phyloP scores from a whole-genome alignment of 2,113 vertebrate genomes.

The Tiliqua scincoides region DNA sequence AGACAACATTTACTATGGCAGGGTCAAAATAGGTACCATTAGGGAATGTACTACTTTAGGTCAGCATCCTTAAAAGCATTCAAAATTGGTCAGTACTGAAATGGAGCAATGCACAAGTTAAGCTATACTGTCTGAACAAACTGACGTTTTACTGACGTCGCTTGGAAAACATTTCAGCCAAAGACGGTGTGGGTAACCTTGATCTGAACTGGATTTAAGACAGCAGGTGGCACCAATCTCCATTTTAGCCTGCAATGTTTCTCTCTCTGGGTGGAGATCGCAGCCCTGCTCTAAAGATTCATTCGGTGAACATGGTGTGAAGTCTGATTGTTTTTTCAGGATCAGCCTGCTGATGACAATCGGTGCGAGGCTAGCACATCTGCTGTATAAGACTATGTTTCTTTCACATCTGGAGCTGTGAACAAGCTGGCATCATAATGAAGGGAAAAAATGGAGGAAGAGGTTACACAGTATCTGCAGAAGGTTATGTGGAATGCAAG shows the following conservation, averaged over 20 bases:
- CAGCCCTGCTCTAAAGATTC: not conserved
- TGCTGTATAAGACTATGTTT: not conserved
- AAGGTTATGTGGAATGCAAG: not conserved
- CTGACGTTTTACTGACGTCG: not conserved
- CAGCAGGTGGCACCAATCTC: not conserved
- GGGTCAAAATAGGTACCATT: not conserved
- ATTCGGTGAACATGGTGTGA: conserved; percentile 4
- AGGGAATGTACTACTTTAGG: not conserved
- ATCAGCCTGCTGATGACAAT: not conserved
- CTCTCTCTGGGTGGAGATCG: not conserved
- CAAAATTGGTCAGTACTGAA: not conserved
- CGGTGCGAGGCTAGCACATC: not conserved
- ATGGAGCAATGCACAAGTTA: not conserved
- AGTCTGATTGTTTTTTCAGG: not conserved
- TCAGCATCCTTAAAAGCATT: not conserved
- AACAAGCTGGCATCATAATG: not conserved
- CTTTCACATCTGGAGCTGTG: not conserved
- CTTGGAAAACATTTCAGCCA: not conserved
- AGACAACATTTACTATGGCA: not conserved
- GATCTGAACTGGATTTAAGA: not conserved
- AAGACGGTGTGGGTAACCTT: not conserved
- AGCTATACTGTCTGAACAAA: not conserved
- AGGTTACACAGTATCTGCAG: not conserved
- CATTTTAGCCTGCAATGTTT: not conserved
- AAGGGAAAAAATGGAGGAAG: not conserved